Conservation (phyloP, 2,888 invertebrate species). For the Pyrgus malvae region DNA sequence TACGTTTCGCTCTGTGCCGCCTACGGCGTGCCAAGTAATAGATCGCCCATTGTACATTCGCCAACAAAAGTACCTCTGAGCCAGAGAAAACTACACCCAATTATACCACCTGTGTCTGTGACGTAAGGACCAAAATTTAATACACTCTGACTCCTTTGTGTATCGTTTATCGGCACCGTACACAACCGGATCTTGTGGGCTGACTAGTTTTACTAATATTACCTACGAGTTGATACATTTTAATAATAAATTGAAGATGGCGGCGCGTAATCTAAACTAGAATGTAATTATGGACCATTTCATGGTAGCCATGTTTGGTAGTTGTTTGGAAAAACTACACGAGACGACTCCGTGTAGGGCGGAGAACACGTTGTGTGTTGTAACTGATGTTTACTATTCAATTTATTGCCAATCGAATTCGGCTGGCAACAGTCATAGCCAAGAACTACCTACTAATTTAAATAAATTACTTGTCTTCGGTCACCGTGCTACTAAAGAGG, state of each 20-base stretch:
- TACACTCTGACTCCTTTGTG: constrained; percentile 1
- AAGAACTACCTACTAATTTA: too few relatives aligned
- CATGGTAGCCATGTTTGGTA: constrained; percentile 21
- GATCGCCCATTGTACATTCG: constrained; percentile 25
- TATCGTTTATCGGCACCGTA: constrained; percentile 14
- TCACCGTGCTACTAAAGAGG: too few relatives aligned
- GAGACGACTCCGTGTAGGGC: constrained; percentile 5
- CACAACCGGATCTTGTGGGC: constrained; percentile 35
- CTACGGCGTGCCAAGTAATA: constrained; percentile 32
- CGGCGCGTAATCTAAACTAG: constrained; percentile 22
- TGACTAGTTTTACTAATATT: constrained; percentile 34
- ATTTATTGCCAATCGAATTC: constrained; percentile 1
- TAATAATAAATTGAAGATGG: constrained; percentile 30
- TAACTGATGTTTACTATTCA: neutral
- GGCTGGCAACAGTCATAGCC: neutral
- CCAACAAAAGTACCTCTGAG: constrained; percentile 10
- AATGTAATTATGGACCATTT: constrained; percentile 26
- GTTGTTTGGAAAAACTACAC: constrained; percentile 13
- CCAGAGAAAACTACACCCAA: constrained; percentile 1
- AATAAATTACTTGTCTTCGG: neutral
- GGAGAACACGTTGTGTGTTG: constrained; percentile 8
- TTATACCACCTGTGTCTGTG: constrained; percentile 4
- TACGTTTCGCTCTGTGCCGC: constrained; percentile 33
- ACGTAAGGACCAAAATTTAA: constrained; percentile 6
- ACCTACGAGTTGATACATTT: constrained; percentile 35